These are phyloP conservation scores for Calvadosia cruxmelitensis DNA, from an alignment of 30 jellyfish, hydroid and myxozoan genomes.

Conservation along the genomic window DNA sequence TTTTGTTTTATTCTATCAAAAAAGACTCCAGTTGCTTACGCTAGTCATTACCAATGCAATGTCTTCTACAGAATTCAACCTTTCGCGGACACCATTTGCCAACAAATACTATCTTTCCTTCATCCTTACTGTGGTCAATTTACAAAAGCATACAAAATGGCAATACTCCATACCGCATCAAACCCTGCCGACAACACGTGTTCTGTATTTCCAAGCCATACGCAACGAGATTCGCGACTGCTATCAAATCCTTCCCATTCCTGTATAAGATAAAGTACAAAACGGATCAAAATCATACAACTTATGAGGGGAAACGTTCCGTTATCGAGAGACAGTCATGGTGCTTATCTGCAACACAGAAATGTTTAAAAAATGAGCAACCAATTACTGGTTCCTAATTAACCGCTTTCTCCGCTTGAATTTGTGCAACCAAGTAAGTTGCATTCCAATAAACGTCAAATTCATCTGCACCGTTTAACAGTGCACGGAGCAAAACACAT, in stretches of 20 bases:
- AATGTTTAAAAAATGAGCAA: too few relatives aligned
- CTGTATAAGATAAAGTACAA: constrained; percentile 6
- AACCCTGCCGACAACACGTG: constrained; percentile 63
- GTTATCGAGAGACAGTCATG: background rate
- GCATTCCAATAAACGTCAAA: background rate
- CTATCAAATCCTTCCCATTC: constrained; percentile 58
- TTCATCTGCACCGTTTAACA: background rate
- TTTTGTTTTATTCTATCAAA: too few relatives aligned
- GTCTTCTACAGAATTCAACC: too few relatives aligned
- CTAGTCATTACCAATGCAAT: too few relatives aligned
- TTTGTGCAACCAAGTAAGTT: too few relatives aligned
- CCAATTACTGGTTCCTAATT: too few relatives aligned
- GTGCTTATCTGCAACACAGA: too few relatives aligned
- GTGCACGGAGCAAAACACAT: background rate
- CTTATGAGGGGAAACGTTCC: background rate
- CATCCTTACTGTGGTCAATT: too few relatives aligned
- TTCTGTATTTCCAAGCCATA: constrained; percentile 80
- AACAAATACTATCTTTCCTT: too few relatives aligned
- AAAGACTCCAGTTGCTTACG: too few relatives aligned
- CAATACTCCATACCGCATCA: constrained; percentile 29
- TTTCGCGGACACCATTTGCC: too few relatives aligned
- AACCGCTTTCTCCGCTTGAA: too few relatives aligned
- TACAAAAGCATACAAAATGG: background rate
- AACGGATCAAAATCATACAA: background rate
- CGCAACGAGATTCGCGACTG: constrained; percentile 59